Evolutionary conservation across 2,113 vertebrate genomes (phyloP), one percentile per base, ranked within the genome.

Genomic region (Spermophilus dauricus): DNA sequence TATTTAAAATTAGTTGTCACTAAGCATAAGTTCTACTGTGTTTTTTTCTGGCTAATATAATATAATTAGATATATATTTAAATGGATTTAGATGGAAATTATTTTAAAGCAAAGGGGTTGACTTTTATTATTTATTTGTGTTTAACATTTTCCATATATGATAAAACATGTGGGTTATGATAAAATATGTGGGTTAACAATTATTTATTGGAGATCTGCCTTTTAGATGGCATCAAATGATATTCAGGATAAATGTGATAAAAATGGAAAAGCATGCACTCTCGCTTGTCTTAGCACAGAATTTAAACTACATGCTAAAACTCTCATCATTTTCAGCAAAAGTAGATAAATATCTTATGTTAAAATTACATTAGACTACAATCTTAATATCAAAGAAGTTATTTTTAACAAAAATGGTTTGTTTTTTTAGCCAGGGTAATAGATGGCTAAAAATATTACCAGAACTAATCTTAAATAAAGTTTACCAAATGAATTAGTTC

Each of bases 251-350:
- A 89, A 89, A 86, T 37, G 0, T 86, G 48, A 69, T 67, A 90
- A 83, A 93, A 77, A 58, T 80, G 70, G 42, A 95, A 97, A 97
- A 75, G 7, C 37, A 58, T 1, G 77, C 30, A 77, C 90, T 96
- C 17, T 87, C 24, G 16, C 51, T 8, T 56, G 16, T 87, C 48
- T 65, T 78, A 89, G 56, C 11, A 83, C 6, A 75, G 11, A 30
- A 94, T 42, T 37, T 65, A 73, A 93, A 11, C 13, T 67, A 93
- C 89, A 69, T 86, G 8, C 76, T 78, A 92, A 84, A 90, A 2
- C 17, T 72, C 26, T 11, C 39, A 67, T 91, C 18, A 89, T 67
- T 12, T 72, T 32, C 20, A 61, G 24, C 58, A 89, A 96, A 78
- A 26, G 37, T 89, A 88, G 20, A 75, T 91, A 65, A 95, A 80